Percentiles rank a stretch among this genome's conserved stretches.
These are phyloP conservation scores for Acleris holmiana DNA, from an alignment of 2,888 invertebrate genomes.

Conservation along the genomic window DNA sequence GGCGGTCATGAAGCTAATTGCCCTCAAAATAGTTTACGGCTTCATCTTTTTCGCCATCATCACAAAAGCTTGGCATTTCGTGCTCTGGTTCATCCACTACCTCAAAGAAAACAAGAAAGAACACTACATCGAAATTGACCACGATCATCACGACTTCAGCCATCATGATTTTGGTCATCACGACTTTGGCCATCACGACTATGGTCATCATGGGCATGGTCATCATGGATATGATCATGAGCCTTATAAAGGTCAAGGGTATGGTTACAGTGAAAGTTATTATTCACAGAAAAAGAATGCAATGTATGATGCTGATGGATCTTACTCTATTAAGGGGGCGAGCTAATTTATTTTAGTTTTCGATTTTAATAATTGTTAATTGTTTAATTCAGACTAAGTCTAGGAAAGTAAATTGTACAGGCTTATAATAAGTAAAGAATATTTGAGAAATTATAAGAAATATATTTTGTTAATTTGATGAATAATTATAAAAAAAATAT, in stretches of 20 bases:
- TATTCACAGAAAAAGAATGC: conserved; percentile 45
- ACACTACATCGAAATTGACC: conserved; percentile 57
- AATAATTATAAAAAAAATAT: too few relatives aligned
- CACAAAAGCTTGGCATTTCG: conserved; percentile 70
- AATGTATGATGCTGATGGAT: conserved; percentile 73
- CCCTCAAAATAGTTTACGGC: conserved; percentile 71
- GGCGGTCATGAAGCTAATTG: conserved; percentile 68
- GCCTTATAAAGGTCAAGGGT: conserved; percentile 37
- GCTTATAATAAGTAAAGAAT: not conserved
- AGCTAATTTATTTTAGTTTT: not conserved
- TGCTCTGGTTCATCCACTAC: conserved; percentile 71
- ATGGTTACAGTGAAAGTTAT: conserved; percentile 14
- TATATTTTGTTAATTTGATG: not conserved
- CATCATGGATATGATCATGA: conserved; percentile 37
- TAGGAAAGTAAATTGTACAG: not conserved
- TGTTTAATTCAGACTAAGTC: not conserved
- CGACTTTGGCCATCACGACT: conserved; percentile 38
- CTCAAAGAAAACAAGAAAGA: conserved; percentile 65
- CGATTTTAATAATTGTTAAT: too few relatives aligned
- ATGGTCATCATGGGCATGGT: conserved; percentile 44
- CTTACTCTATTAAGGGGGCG: conserved; percentile 62
- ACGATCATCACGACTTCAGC: conserved; percentile 35
- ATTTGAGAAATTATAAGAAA: not conserved
- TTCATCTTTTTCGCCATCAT: conserved; percentile 64
- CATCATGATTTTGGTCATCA: conserved; percentile 35